Percentiles rank a stretch among this genome's conserved stretches.
These are phyloP conservation scores for Dipodomys merriami DNA, from an alignment of 2,113 vertebrate species.

Conservation along the genomic window DNA sequence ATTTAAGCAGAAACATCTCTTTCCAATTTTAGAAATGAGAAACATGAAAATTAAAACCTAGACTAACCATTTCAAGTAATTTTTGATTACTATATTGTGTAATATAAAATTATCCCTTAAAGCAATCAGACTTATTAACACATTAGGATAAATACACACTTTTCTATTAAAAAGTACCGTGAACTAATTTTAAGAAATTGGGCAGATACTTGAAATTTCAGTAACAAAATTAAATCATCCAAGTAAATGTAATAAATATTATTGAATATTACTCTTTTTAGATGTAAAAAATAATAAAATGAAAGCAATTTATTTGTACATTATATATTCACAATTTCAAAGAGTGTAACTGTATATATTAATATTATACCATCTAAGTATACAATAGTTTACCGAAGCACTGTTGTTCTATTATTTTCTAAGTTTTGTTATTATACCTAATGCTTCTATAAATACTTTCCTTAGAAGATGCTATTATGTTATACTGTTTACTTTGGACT, in stretches of 20 bases:
- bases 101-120: constrained; percentile 39
- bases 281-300: background rate
- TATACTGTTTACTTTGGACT: constrained; percentile 25
- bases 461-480: constrained; percentile 3
- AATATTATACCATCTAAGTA: constrained; percentile 28
- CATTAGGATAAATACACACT: background rate
- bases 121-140: background rate
- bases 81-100: background rate
- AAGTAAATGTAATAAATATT: constrained; percentile 33
- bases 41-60: constrained; percentile 30
- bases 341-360: background rate
- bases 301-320: background rate
- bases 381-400: background rate
- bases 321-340: constrained; percentile 47
- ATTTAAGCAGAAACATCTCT: constrained; percentile 39
- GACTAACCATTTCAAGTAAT: background rate
- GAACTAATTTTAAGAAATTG: constrained; percentile 25
- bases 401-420: background rate
- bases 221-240: background rate
- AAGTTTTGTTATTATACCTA: constrained; percentile 29
- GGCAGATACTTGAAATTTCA: constrained; percentile 4
- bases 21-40: constrained; percentile 44
- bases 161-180: background rate
- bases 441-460: background rate
- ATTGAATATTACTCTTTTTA: constrained; percentile 42